Evolutionary conservation across 1,140 invertebrate genomes (phyloP).

Genomic region (Triops longicaudatus): DNA sequence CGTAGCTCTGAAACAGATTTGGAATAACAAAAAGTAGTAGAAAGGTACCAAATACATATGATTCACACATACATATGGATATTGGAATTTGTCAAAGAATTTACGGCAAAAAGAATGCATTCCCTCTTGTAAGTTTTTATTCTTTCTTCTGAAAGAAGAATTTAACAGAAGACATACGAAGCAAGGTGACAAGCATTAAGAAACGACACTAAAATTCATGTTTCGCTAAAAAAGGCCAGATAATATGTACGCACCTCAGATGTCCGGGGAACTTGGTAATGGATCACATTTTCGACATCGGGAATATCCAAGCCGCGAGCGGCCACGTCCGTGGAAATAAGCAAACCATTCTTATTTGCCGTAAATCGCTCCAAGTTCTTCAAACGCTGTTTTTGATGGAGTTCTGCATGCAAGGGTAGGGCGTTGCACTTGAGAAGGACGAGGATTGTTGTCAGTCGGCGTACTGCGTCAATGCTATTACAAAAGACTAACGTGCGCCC

Average conservation of each 20-base stretch:
- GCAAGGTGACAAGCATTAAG: no score
- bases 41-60: background rate
- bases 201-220: no score
- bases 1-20: slow-evolving; percentile 59
- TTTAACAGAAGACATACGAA: no score
- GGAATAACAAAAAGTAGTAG: background rate
- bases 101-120: no score
- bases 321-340: slow-evolving; percentile 97
- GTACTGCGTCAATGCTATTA: slow-evolving; percentile 90
- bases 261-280: slow-evolving; percentile 87
- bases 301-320: slow-evolving; percentile 94
- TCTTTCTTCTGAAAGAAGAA: no score
- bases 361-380: slow-evolving; percentile 91
- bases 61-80: background rate
- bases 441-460: slow-evolving; percentile 73
- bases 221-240: no score
- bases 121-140: no score
- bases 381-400: slow-evolving; percentile 88
- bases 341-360: slow-evolving; percentile 57
- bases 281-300: slow-evolving; percentile 86
- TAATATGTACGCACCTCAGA: slow-evolving; percentile 57
- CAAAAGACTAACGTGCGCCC: slow-evolving; percentile 93
- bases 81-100: background rate
- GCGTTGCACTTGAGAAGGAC: slow-evolving; percentile 65
- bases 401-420: slow-evolving; percentile 81